These are phyloP conservation scores for Suncus etruscus DNA, from an alignment of 2,113 vertebrate genomes.

Conservation along the genomic window DNA sequence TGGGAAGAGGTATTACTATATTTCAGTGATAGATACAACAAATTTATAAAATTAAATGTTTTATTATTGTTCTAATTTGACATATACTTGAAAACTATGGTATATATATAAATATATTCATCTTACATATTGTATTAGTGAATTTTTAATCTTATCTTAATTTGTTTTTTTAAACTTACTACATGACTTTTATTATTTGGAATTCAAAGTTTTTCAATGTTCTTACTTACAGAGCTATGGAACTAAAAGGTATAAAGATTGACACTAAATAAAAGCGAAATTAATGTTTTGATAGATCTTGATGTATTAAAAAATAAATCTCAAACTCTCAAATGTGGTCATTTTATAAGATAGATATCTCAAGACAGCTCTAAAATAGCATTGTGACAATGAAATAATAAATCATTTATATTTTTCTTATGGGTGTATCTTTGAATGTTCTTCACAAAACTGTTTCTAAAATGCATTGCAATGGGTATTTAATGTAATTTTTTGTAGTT, in stretches of 20 bases:
- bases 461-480: conserved; percentile 22
- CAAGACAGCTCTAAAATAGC: conserved; percentile 54
- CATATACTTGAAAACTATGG: too few relatives aligned
- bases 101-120: too few relatives aligned
- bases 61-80: conserved; percentile 18
- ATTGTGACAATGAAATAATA: conserved; percentile 72
- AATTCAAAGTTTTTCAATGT: neutral
- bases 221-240: neutral
- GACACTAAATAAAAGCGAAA: conserved; percentile 46
- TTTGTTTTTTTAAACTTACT: neutral
- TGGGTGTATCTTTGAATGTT: conserved; percentile 24
- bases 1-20: neutral
- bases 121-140: too few relatives aligned
- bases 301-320: conserved; percentile 63
- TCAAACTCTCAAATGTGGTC: conserved; percentile 38
- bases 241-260: neutral
- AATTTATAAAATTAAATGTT: neutral
- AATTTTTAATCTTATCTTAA: neutral
- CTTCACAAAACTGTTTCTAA: conserved; percentile 64
- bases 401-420: conserved; percentile 57
- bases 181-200: neutral
- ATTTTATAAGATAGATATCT: conserved; percentile 67
- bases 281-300: conserved; percentile 60
- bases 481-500: conserved; percentile 67
- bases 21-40: neutral